A percentile compares a stretch with the other conserved stretches of the same genome.
Evolutionary conservation across 2,113 vertebrate genomes (phyloP).

Genomic region (Boulengeromyrus knoepffleri): DNA sequence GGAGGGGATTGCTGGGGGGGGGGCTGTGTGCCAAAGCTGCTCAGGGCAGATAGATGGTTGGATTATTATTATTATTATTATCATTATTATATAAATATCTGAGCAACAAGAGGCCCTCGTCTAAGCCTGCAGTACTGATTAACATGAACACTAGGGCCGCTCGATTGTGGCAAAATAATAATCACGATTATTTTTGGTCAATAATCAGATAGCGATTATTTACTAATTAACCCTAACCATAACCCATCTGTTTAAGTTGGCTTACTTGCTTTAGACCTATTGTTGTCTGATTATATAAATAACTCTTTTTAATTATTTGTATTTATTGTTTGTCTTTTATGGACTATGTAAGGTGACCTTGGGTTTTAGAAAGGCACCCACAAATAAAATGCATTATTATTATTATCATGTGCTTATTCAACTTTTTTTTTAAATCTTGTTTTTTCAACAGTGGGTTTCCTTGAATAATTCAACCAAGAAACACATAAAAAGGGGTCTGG

Average conservation of each 20-base stretch:
- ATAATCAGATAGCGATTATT: neutral
- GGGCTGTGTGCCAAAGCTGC: neutral
- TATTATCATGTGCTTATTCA: neutral
- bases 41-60: neutral
- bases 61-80: neutral
- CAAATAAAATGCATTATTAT: too few relatives aligned
- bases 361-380: too few relatives aligned
- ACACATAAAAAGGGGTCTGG: neutral
- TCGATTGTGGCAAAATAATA: neutral
- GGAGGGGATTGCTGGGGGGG: neutral
- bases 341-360: too few relatives aligned
- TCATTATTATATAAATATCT: neutral
- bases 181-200: neutral
- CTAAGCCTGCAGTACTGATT: neutral
- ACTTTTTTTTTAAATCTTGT: neutral
- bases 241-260: too few relatives aligned
- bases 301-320: too few relatives aligned
- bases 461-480: neutral
- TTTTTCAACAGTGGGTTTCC: neutral
- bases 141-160: neutral
- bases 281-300: too few relatives aligned
- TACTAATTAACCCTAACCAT: neutral
- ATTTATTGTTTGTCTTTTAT: too few relatives aligned
- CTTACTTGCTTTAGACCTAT: too few relatives aligned
- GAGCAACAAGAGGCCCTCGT: neutral